These are phyloP conservation scores for Synanthedon myopaeformis DNA, from an alignment of 2,888 invertebrate genomes.

Conservation along the genomic window DNA sequence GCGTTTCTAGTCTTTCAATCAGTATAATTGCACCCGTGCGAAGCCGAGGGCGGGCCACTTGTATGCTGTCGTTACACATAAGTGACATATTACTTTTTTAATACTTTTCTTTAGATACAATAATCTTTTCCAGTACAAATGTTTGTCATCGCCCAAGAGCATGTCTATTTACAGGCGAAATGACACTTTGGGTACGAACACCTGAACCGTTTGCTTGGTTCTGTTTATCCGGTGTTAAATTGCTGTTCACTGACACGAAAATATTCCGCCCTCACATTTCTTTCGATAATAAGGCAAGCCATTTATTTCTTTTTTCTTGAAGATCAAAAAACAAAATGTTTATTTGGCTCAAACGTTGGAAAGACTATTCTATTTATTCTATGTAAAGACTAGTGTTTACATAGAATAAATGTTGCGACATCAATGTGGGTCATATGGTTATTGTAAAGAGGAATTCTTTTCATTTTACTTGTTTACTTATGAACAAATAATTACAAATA, in stretches of 20 bases:
- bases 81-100: too few relatives aligned
- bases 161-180: background rate
- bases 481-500: too few relatives aligned
- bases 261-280: background rate
- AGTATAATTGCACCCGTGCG: too few relatives aligned
- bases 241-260: background rate
- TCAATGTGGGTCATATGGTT: too few relatives aligned
- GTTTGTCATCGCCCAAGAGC: background rate
- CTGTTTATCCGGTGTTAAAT: background rate
- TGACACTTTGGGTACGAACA: background rate
- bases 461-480: too few relatives aligned
- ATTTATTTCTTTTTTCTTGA: background rate
- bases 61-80: too few relatives aligned
- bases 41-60: too few relatives aligned
- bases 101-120: too few relatives aligned
- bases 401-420: background rate
- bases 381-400: background rate
- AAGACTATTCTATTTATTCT: background rate
- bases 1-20: too few relatives aligned
- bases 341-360: background rate
- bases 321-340: background rate
- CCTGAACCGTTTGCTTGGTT: background rate
- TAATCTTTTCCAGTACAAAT: background rate
- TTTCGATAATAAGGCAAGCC: background rate
- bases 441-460: too few relatives aligned